These are phyloP conservation scores for Pluvianellus socialis DNA, from an alignment of 2,113 vertebrate genomes.

Conservation along the genomic window DNA sequence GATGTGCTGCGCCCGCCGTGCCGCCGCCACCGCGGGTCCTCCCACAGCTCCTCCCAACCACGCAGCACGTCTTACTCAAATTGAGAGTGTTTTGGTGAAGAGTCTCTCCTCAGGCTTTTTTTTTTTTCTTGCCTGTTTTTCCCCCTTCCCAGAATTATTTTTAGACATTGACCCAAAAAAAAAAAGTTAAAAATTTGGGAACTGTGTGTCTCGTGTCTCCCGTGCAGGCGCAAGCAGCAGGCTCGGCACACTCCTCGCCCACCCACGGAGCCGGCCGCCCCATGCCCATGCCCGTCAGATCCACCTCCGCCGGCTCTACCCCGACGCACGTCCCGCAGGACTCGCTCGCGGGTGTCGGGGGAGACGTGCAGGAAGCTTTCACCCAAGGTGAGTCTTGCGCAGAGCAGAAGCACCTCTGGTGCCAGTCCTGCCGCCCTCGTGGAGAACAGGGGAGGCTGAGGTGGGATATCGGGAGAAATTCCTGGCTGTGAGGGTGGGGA, in stretches of 20 bases:
- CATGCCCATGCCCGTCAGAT: conserved; percentile 89
- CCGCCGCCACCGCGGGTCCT: neutral
- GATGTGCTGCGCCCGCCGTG: neutral
- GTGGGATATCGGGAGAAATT: fast-evolving
- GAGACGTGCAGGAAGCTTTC: conserved; percentile 89
- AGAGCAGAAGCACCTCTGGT: neutral
- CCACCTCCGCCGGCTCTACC: conserved; percentile 89
- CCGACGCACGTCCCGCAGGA: conserved; percentile 89
- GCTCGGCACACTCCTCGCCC: conserved; percentile 89
- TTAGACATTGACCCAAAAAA: neutral
- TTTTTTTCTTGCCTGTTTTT: neutral
- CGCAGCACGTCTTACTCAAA: neutral
- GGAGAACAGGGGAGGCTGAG: neutral
- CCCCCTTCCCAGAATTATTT: neutral
- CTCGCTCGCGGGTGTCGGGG: conserved; percentile 81
- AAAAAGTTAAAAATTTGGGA: neutral
- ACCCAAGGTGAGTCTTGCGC: conserved; percentile 80
- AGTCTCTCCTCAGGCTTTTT: neutral
- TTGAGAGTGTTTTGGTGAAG: neutral
- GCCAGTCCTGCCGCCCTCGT: fast-evolving
- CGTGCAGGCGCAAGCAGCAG: conserved; percentile 83
- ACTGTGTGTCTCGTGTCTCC: conserved; percentile 8
- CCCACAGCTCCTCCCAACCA: neutral
- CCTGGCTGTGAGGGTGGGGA: fast-evolving
- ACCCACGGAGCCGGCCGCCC: conserved; percentile 84